phyloP scores from a whole-genome alignment of 1,140 invertebrate genomes.

The Stratiolaelaps scimitus region DNA sequence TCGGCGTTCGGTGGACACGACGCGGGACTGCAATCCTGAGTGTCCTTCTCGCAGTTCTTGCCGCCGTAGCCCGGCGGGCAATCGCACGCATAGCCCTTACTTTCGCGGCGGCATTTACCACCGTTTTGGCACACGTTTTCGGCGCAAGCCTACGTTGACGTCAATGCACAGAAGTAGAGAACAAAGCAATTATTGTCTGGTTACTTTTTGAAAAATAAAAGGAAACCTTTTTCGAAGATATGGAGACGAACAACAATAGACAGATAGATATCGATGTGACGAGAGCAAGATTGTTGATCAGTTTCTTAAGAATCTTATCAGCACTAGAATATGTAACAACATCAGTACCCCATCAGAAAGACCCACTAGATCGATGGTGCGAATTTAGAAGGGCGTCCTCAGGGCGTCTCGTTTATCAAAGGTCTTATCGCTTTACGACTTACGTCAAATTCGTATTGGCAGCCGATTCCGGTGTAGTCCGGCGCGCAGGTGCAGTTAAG shows the following conservation, averaged over 20 bases:
- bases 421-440: not conserved
- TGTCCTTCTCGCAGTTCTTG: conserved; percentile 78
- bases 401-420: no score
- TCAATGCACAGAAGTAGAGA: no score
- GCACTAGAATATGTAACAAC: not conserved
- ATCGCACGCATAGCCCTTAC: conserved; percentile 65
- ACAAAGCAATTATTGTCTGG: no score
- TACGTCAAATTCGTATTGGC: conserved; percentile 74
- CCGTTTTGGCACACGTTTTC: conserved; percentile 73
- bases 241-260: no score
- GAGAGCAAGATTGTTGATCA: not conserved
- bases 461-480: conserved; percentile 74
- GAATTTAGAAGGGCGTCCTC: not conserved
- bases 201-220: no score
- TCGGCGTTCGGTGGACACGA: conserved; percentile 84
- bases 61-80: conserved; percentile 74
- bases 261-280: no score
- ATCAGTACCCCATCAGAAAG: not conserved
- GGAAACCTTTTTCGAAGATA: no score
- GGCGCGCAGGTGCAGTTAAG: conserved; percentile 78
- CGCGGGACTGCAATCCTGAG: conserved; percentile 79
- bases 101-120: conserved; percentile 72
- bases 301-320: not conserved
- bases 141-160: conserved; percentile 53
- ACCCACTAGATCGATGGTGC: not conserved